Evolutionary conservation across 2,888 invertebrate species (phyloP).

Genomic region (Lottia scabra): DNA sequence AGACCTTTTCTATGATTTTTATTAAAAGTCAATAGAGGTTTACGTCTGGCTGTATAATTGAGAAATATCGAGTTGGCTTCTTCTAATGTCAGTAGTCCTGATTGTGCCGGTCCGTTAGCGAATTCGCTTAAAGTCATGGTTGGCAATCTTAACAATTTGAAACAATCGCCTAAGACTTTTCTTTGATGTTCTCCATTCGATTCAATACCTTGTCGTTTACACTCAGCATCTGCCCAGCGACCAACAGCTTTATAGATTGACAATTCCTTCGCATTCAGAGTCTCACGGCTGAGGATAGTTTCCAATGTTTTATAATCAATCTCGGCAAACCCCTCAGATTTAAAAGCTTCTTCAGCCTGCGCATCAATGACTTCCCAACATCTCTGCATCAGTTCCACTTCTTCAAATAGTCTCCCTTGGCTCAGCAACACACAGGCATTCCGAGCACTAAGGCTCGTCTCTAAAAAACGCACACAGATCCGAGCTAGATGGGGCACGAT

Average conservation of each 20-base stretch:
- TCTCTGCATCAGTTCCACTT: constrained; percentile 93
- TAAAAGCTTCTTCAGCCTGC: constrained; percentile 95
- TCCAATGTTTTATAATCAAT: constrained; percentile 94
- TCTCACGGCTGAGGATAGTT: constrained; percentile 91
- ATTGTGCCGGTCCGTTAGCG: constrained; percentile 94
- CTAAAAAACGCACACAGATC: constrained; percentile 94
- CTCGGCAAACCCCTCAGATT: constrained; percentile 95
- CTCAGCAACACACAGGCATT: constrained; percentile 95
- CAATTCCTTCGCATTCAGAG: constrained; percentile 94
- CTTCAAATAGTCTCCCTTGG: constrained; percentile 95
- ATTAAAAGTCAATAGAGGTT: constrained; percentile 86
- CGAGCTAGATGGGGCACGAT: constrained; percentile 93
- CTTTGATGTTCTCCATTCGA: constrained; percentile 80
- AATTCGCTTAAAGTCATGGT: constrained; percentile 94
- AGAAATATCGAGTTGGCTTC: constrained; percentile 96
- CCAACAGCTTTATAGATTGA: constrained; percentile 85
- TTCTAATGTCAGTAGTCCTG: constrained; percentile 89
- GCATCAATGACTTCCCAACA: constrained; percentile 86
- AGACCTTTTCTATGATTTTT: constrained; percentile 87
- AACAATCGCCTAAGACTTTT: constrained; percentile 74
- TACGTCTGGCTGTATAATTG: constrained; percentile 90
- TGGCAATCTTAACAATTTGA: constrained; percentile 91
- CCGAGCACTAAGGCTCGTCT: constrained; percentile 94
- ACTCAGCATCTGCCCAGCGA: constrained; percentile 94
- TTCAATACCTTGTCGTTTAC: constrained; percentile 85